A percentile compares a stretch with the other conserved stretches of the same genome.
These are phyloP conservation scores for Oncorhynchus mykiss DNA, from an alignment of 2,113 vertebrate genomes.

Conservation along the genomic window DNA sequence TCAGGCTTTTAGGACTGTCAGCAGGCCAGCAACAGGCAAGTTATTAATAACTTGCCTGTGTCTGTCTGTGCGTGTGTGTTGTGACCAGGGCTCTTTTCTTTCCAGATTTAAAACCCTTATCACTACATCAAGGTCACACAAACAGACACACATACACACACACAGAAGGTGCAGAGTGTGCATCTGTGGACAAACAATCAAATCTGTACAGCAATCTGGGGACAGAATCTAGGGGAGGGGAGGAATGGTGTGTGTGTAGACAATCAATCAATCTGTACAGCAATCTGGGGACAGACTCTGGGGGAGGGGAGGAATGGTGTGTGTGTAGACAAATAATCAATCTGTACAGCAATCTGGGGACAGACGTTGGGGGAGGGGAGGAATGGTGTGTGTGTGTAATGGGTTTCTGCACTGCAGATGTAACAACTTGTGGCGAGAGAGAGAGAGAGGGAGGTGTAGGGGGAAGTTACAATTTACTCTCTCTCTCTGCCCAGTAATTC, in stretches of 20 bases:
- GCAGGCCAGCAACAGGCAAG: conserved; percentile 63
- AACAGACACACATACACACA: conserved; percentile 47
- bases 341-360: conserved; percentile 53
- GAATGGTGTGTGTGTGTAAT: conserved; percentile 43
- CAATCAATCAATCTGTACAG: conserved; percentile 53
- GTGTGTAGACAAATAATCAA: conserved; percentile 48
- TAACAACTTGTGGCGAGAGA: conserved; percentile 64
- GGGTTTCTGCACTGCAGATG: conserved; percentile 67
- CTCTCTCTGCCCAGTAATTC: conserved; percentile 65
- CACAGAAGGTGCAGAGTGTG: neutral
- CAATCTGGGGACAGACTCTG: conserved; percentile 43
- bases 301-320: conserved; percentile 41
- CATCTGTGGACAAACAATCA: conserved; percentile 33
- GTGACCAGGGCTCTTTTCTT: conserved; percentile 54
- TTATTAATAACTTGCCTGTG: conserved; percentile 70
- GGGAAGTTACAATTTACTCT: conserved; percentile 67
- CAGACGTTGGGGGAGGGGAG: conserved; percentile 38
- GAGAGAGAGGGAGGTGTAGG: conserved; percentile 8
- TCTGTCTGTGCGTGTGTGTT: conserved; percentile 47
- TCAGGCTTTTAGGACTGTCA: conserved; percentile 48
- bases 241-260: conserved; percentile 39
- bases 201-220: conserved; percentile 54
- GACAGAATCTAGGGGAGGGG: conserved; percentile 40
- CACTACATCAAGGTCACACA: conserved; percentile 44
- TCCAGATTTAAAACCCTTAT: conserved; percentile 38